Percentiles rank a stretch among this genome's conserved stretches.
Evolutionary conservation across 2,888 invertebrate genomes (phyloP).

Genomic region (Caenorhabditis zanzibari): DNA sequence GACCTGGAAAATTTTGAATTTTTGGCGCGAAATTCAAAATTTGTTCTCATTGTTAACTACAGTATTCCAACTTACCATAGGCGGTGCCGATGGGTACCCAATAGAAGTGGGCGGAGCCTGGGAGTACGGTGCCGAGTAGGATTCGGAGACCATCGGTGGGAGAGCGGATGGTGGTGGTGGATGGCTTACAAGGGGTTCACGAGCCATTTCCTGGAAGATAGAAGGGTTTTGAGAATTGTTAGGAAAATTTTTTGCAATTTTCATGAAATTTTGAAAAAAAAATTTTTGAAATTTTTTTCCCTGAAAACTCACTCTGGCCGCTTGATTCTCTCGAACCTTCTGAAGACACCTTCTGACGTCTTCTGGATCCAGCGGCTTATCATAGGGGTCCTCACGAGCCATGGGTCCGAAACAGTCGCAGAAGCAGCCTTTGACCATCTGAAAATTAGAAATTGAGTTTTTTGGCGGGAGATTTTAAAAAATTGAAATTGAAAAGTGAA

Average conservation of each 20-base stretch:
- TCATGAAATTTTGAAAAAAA: not conserved
- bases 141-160: conserved; percentile 41
- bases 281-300: no score
- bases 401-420: conserved; percentile 76
- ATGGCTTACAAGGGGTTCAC: conserved; percentile 44
- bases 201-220: conserved; percentile 48
- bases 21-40: not conserved
- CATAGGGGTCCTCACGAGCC: conserved; percentile 68
- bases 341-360: conserved; percentile 68
- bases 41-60: no score
- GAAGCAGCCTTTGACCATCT: conserved; percentile 76
- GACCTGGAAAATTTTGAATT: conserved; percentile 24
- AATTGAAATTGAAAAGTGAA: no score
- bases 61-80: conserved; percentile 22
- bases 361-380: conserved; percentile 69
- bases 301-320: conserved; percentile 51
- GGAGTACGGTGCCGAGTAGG: conserved; percentile 53
- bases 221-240: not conserved
- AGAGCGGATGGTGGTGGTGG: conserved; percentile 28
- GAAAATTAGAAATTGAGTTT: conserved; percentile 24
- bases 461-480: not conserved
- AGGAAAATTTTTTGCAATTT: not conserved
- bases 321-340: conserved; percentile 65
- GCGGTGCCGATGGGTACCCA: conserved; percentile 45
- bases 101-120: conserved; percentile 30